These are phyloP conservation scores for Bubalus kerabau DNA, from an alignment of 2,113 vertebrate species.

Conservation along the genomic window DNA sequence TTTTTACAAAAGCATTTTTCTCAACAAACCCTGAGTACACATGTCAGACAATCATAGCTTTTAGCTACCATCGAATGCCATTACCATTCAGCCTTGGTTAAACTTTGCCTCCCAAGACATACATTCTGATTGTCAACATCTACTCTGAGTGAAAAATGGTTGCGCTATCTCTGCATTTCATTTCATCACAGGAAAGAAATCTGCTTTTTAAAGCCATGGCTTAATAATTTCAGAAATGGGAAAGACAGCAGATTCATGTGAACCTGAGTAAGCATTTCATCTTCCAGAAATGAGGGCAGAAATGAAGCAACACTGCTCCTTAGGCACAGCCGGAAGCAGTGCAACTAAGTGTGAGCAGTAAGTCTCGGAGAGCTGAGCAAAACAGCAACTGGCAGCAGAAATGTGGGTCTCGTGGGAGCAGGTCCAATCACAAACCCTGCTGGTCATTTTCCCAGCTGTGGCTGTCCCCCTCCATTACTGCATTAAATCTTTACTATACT, in stretches of 20 bases:
- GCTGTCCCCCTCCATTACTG: neutral
- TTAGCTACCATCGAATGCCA: neutral
- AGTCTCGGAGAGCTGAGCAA: neutral
- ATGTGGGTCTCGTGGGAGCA: neutral
- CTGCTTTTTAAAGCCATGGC: neutral
- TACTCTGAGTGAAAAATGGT: neutral
- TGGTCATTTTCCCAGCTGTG: neutral
- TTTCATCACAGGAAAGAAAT: neutral
- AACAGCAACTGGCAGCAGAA: neutral
- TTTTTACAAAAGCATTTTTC: constrained; percentile 15
- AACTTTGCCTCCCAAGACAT: neutral
- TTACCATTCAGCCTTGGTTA: neutral
- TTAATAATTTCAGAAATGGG: neutral
- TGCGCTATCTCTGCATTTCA: neutral
- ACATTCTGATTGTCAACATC: neutral
- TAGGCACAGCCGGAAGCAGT: neutral
- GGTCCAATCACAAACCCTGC: neutral
- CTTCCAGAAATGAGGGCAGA: neutral
- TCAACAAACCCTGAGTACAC: neutral
- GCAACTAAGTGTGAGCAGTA: neutral
- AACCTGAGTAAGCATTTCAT: neutral
- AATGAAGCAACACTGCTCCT: neutral
- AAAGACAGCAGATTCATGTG: neutral
- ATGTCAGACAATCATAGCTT: neutral
- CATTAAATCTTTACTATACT: neutral